Evolutionary conservation across 2,113 vertebrate species (phyloP), one percentile per base, ranked within the genome.

Genomic region (Clarias gariepinus): DNA sequence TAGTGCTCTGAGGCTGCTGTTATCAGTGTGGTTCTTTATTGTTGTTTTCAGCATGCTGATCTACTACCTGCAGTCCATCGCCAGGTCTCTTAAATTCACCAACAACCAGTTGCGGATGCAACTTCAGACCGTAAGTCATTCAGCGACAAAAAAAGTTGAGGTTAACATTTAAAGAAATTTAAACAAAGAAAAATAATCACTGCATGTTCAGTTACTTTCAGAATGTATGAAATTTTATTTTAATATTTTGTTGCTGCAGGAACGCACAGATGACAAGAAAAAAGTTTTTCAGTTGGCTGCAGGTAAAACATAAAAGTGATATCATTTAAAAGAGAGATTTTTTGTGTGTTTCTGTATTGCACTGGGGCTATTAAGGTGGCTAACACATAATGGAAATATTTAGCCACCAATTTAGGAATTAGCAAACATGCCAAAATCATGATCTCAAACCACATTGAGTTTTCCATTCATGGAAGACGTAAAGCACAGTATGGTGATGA

Each of bases 21-120:
- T 73, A 16, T 86, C 63, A 28, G 47, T 64, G 69, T 64, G 33
- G 21, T 80, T 77, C 8, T 4, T 85, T 33, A 69, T 21, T 90
- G 47, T 88, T 66, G 69, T 92, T 95, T 94, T 90, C 87, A 99
- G 98, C 92, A 98, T 99, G 97, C 93, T 99, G 82, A 98, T 99
- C 90, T 99, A 99, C 90, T 99, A 99, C 90, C 96, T 99, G 4
- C 98, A 99, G 90, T 97, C 98, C 89, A 98, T 99, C 74, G 98
- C 98, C 16, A 94, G 98, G 55, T 99, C 98, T 1, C 91, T 99
- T 25, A 98, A 97, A 92, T 97, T 98, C 94, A 99, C 97, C 93
- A 99, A 99, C 95, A 98, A 96, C 89, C 98, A 98, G 93, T 96
- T 99, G 88, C 95, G 96, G 86, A 93, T 97, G 94, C 97, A 99